Evolutionary conservation across 2,797 vertebrate genomes (phyloP).

Genomic region (Xyrichtys novacula): DNA sequence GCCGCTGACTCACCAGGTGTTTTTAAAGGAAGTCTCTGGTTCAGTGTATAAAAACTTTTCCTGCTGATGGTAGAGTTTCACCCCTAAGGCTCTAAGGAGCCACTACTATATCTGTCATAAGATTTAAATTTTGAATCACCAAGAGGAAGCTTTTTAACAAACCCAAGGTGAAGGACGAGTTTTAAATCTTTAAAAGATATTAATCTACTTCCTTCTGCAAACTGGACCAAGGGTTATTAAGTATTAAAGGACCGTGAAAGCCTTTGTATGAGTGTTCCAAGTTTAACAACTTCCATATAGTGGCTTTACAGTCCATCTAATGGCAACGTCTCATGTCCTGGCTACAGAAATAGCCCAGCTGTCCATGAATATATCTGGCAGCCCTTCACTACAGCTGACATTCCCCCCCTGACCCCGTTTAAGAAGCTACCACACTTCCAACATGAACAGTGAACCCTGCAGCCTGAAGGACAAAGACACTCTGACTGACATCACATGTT

Average conservation of each 20-base stretch:
- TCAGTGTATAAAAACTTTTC: constrained; percentile 38
- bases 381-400: constrained; percentile 69
- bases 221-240: not conserved
- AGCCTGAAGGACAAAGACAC: constrained; percentile 57
- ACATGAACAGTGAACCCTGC: constrained; percentile 33
- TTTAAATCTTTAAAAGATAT: not conserved
- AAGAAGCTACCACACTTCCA: constrained; percentile 50
- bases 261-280: not conserved
- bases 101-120: not conserved
- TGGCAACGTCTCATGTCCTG: constrained; percentile 54
- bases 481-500: constrained; percentile 6
- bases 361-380: constrained; percentile 81
- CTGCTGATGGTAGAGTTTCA: constrained; percentile 12
- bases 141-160: not conserved
- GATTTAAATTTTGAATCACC: not conserved
- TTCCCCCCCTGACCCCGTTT: constrained; percentile 75
- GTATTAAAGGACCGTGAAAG: not conserved
- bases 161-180: not conserved
- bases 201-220: not conserved
- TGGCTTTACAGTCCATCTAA: constrained; percentile 66
- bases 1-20: constrained; percentile 54
- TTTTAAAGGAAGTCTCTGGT: constrained; percentile 15
- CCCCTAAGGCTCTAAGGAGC: constrained; percentile 3
- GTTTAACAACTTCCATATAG: constrained; percentile 48
- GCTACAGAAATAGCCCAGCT: constrained; percentile 75